A percentile compares a stretch with the other conserved stretches of the same genome.
These are phyloP conservation scores for Euphydryas editha DNA, from an alignment of 2,888 invertebrate genomes.

Conservation along the genomic window DNA sequence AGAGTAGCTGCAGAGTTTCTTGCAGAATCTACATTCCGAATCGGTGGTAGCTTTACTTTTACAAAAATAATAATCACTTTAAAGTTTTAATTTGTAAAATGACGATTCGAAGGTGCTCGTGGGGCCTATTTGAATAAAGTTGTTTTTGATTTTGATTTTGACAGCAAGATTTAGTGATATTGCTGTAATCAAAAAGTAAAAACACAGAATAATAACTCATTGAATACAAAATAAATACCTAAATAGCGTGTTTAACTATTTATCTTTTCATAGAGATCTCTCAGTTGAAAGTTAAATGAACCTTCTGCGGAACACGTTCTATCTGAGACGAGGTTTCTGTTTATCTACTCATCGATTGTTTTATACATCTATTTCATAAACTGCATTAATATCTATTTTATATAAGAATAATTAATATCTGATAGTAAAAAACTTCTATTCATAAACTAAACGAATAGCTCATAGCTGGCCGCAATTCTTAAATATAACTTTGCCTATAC, in stretches of 20 bases:
- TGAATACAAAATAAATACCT: constrained; percentile 10
- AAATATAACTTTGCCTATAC: too few species aligned
- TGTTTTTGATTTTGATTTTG: too few species aligned
- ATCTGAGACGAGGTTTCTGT: constrained; percentile 6
- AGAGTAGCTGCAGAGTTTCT: too few species aligned
- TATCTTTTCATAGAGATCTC: constrained; percentile 50
- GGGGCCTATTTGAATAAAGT: too few species aligned
- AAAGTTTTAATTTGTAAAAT: too few species aligned
- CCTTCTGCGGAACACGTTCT: constrained; percentile 40
- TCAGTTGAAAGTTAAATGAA: constrained; percentile 53
- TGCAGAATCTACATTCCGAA: too few species aligned
- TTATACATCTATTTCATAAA: constrained; percentile 3
- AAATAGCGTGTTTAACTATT: constrained; percentile 34
- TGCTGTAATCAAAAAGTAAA: background rate
- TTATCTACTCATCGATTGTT: constrained; percentile 16
- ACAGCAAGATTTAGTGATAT: background rate
- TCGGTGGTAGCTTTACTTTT: too few species aligned
- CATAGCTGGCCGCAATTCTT: background rate
- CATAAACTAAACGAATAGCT: background rate
- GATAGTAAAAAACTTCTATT: constrained; percentile 4
- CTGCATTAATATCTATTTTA: background rate
- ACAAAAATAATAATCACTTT: too few species aligned
- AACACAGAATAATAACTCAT: constrained; percentile 1
- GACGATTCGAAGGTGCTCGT: too few species aligned
- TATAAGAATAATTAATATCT: background rate